These are phyloP conservation scores for Gastrophysa polygoni DNA, from an alignment of 2,888 invertebrate species.

Conservation along the genomic window DNA sequence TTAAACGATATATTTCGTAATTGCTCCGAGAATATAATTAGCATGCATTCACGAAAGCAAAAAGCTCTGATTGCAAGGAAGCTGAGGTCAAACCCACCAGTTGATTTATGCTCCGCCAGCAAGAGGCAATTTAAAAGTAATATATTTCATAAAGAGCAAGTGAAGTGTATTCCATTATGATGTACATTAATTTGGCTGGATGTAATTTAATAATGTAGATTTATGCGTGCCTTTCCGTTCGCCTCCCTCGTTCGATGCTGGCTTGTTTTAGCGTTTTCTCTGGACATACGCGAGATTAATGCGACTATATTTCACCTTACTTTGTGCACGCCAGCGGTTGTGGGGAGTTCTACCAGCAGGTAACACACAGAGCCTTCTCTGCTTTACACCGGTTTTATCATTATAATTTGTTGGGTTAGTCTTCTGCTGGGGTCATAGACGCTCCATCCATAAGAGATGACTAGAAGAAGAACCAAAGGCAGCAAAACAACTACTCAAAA, in stretches of 20 bases:
- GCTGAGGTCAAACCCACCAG: constrained; percentile 15
- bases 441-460: no score
- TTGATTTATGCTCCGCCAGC: constrained; percentile 19
- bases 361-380: constrained; percentile 27
- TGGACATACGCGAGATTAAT: constrained; percentile 42
- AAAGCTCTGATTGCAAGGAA: neutral
- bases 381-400: constrained; percentile 16
- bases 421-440: constrained; percentile 3
- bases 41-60: neutral
- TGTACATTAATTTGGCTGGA: constrained; percentile 27
- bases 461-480: no score
- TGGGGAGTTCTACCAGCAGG: constrained; percentile 40
- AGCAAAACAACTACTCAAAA: no score
- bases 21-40: no score
- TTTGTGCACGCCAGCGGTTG: constrained; percentile 38
- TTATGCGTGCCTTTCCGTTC: constrained; percentile 30
- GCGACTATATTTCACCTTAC: constrained; percentile 38
- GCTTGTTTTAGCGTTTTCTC: constrained; percentile 37
- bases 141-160: constrained; percentile 25
- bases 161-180: constrained; percentile 28
- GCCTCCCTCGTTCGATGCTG: constrained; percentile 19
- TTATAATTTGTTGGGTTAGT: constrained; percentile 17
- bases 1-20: no score
- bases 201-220: constrained; percentile 41
- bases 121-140: constrained; percentile 26